Percentiles rank a stretch among this genome's conserved stretches.
Conservation (phyloP, 2,113 vertebrate species). For the Zosterops borbonicus region DNA sequence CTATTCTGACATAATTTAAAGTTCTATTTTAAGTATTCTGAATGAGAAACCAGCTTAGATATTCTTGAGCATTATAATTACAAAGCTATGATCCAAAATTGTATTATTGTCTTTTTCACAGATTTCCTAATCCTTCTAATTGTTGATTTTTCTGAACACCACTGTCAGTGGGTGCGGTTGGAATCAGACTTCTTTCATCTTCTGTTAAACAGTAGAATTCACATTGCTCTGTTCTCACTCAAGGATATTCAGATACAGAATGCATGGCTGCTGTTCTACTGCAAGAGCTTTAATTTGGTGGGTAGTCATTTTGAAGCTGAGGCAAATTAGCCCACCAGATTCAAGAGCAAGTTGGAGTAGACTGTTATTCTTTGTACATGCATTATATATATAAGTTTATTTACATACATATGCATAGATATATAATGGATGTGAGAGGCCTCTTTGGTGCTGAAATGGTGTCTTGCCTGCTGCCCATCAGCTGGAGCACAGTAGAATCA, state of each 20-base stretch:
- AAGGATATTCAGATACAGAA: background rate
- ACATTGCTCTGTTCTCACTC: background rate
- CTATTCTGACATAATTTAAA: background rate
- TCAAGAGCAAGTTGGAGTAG: background rate
- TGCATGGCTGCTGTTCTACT: background rate
- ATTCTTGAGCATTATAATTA: background rate
- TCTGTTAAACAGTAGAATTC: background rate
- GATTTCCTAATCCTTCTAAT: background rate
- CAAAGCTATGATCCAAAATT: background rate
- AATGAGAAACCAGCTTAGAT: background rate
- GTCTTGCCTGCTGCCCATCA: background rate
- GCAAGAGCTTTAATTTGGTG: background rate
- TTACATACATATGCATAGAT: background rate
- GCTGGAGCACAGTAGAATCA: background rate
- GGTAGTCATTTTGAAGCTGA: background rate
- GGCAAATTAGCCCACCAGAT: background rate
- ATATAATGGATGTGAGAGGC: background rate
- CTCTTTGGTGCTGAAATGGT: background rate
- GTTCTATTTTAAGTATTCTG: background rate
- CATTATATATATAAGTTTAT: background rate
- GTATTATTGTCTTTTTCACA: background rate
- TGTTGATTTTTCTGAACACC: background rate
- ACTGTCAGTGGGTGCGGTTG: background rate
- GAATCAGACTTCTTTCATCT: background rate
- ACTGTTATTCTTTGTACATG: background rate